Percentiles rank a stretch among this genome's conserved stretches.
Conservation (phyloP, 1,140 invertebrate genomes). For the Bombus confusus region DNA sequence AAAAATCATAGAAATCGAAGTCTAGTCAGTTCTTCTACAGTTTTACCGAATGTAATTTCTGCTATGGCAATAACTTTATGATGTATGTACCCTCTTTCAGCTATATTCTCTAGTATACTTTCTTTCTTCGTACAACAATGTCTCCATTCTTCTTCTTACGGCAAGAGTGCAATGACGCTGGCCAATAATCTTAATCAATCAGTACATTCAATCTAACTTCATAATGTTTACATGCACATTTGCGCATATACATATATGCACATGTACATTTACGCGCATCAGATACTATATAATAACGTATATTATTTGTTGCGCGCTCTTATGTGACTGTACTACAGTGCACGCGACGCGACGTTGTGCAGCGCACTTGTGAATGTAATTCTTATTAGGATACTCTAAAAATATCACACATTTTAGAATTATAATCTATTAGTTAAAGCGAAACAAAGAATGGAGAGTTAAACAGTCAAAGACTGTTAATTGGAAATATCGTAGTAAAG, state of each 20-base stretch:
- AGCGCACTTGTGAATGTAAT: not conserved
- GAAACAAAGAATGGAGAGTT: not conserved
- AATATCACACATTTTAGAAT: not conserved
- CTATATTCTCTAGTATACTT: not conserved
- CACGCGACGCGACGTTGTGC: not conserved
- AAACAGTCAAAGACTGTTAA: not conserved
- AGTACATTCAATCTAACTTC: not conserved
- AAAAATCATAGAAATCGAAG: no score
- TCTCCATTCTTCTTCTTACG: no score
- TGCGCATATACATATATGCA: no score
- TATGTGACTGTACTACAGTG: not conserved
- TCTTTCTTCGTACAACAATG: not conserved
- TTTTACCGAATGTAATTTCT: no score
- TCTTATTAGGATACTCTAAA: not conserved
- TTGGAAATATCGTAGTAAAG: not conserved
- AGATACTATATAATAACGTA: not conserved
- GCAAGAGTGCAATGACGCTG: no score
- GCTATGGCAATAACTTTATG: no score
- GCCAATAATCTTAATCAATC: not conserved
- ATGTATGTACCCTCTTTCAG: not conserved
- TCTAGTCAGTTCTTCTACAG: no score
- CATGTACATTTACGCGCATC: not conserved
- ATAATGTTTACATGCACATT: no score
- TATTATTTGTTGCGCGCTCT: not conserved
- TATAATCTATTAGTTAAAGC: not conserved